These are phyloP conservation scores for Ahaetulla prasina DNA, from an alignment of 2,113 vertebrate genomes.

Conservation along the genomic window DNA sequence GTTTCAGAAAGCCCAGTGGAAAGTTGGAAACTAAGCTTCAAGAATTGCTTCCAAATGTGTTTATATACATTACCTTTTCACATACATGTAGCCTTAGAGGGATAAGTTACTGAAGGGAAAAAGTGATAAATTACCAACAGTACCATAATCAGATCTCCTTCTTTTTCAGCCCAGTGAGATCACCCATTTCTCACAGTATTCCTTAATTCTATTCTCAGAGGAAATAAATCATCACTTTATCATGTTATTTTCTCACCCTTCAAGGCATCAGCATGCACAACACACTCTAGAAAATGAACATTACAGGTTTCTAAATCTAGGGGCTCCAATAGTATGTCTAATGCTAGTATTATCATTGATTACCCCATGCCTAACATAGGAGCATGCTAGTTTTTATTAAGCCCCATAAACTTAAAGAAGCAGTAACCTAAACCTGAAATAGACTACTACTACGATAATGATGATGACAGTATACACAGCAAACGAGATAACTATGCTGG, in stretches of 20 bases:
- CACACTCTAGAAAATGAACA: constrained; percentile 30
- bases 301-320: constrained; percentile 39
- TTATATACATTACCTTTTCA: background rate
- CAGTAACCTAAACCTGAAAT: constrained; percentile 20
- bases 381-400: constrained; percentile 32
- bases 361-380: background rate
- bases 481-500: too few species aligned
- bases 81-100: constrained; percentile 18
- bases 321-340: constrained; percentile 16
- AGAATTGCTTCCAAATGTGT: background rate
- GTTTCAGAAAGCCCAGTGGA: background rate
- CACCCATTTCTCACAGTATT: constrained; percentile 55
- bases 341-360: constrained; percentile 40
- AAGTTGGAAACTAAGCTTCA: background rate
- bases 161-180: constrained; percentile 48
- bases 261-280: constrained; percentile 40
- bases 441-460: too few species aligned
- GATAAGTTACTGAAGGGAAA: constrained; percentile 37
- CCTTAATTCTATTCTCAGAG: constrained; percentile 38
- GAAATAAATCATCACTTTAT: constrained; percentile 61
- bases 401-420: constrained; percentile 18
- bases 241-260: constrained; percentile 34
- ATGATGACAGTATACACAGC: too few species aligned
- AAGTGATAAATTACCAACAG: constrained; percentile 54
- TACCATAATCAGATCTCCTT: constrained; percentile 49